Evolutionary conservation across 1,140 invertebrate species (phyloP), one percentile per base, ranked within the genome.

Genomic region (Diprion similis): DNA sequence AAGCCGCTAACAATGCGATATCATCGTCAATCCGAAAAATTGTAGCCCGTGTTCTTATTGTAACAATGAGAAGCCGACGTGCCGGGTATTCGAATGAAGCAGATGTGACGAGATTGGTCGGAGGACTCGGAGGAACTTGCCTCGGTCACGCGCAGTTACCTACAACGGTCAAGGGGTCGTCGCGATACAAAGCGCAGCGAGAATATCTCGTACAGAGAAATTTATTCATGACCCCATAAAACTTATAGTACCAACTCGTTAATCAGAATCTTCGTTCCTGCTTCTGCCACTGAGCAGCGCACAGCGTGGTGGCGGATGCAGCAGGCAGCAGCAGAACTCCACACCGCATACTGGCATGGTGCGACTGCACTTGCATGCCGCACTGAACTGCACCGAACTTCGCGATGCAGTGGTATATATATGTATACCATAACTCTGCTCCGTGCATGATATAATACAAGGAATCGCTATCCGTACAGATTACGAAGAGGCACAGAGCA

Each of bases 211-310:
- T 9, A 15, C 11, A 59, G 24, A 59, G n/a, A 13, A 59, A 59
- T 59, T 59, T 59, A 59, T 59, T 59, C 51, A 59, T 59, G 51
- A 59, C n/a, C 51, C 51, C 51, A 59, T 59, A 59, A 59, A 13
- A 13, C 51, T 59, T 13, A 13, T 13, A 59, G 11, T 59, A 59
- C 51, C 11, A 59, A 59, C 51, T 59, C 51, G 51, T 59, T 59
- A 59, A 59, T 59, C 51, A 59, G 51, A 59, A 59, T 59, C 51
- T 59, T 59, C 51, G 11, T 8, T 37, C 24, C 24, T 37, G 24
- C 2, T 37, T 37, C 24, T 37, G 24, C 24, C 24, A 37, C 24
- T 6, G 24, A 37, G 24, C 24, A 37, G 24, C 24, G 24, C n/a
- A n/a, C n/a, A n/a, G n/a, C n/a, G 24, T 37, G 24, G 24, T 37